Base-by-base conservation (phyloP, 2,797 vertebrate species). In the Lerista edwardsae region DNA sequence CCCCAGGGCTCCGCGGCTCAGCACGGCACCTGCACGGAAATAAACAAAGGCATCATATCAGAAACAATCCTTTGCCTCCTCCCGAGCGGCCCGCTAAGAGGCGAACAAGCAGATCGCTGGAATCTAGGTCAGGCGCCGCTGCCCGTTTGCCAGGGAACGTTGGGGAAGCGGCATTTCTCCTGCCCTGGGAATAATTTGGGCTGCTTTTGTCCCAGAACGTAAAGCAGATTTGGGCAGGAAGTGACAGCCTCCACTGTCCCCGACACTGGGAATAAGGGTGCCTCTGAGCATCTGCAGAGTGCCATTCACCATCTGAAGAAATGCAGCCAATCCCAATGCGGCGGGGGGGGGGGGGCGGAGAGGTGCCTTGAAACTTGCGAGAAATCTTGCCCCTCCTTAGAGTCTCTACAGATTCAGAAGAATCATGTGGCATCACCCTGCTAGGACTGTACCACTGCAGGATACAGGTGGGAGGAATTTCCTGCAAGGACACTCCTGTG, bases 101-200 rank as follows among this genome's bases (percentile, higher is more conserved):
- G 51, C 5, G 72, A 85, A 59, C 78, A 17, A 69, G 71, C 41
- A 73, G 62, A 51, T 62, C 7, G 64, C 64, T 2, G 1, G 73
- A 86, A 86, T 86, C 73, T 86, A 76, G 84, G 84, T 86, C 84
- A 81, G 79, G 55, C 39, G 8, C 8, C 47, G 83, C 72, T 29
- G 59, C 29, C 5, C 57, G 19, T 44, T 57, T 68, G 77, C 44
- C 62, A 80, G 74, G 25, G 71, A 61, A 61, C n/a, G 65, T 62
- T 51, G 44, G 84, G 65, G 64, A 71, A 81, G 79, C 72, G 2
- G 41, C 29, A 1, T 6, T 1, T 51, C 64, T 76, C 64, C 73
- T 51, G 76, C 25, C 0, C 8, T 61, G 84, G 55, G 65, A 64
- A 86, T 62, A 4, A 10, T n/a, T 36, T 1, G 4, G 1, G 2